phyloP scores from a whole-genome alignment of 2,113 vertebrate genomes.

The Xiphophorus couchianus region DNA sequence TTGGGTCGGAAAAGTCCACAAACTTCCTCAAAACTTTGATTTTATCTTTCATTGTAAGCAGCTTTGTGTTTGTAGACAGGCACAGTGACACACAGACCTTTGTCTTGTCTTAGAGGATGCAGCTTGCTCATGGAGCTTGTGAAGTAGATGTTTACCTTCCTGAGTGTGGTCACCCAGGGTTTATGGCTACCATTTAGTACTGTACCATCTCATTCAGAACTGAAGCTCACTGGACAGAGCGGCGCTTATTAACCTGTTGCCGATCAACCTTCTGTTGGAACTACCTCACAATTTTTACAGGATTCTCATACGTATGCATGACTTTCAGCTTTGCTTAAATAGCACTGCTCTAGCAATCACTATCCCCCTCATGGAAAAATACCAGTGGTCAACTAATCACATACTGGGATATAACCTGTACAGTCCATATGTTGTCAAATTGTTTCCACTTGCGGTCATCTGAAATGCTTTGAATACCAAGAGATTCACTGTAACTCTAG shows the following conservation, averaged over 20 bases:
- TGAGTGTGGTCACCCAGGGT: constrained; percentile 71
- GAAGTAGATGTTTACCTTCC: constrained; percentile 72
- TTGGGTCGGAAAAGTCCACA: constrained; percentile 4
- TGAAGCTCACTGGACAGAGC: constrained; percentile 36
- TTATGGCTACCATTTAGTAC: constrained; percentile 72
- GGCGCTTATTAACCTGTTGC: constrained; percentile 49
- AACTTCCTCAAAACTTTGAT: constrained; percentile 44
- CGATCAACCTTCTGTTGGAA: constrained; percentile 29
- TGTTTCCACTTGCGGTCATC: constrained; percentile 36
- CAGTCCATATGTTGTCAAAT: constrained; percentile 4
- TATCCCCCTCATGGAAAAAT: constrained; percentile 60
- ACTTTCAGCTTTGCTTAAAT: constrained; percentile 36
- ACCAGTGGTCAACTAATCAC: constrained; percentile 19
- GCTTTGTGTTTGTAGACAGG: constrained; percentile 34
- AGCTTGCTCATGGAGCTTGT: constrained; percentile 42
- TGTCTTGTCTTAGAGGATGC: constrained; percentile 63
- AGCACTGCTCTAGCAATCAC: neutral
- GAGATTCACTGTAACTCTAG: neutral
- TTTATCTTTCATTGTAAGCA: constrained; percentile 37
- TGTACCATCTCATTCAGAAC: constrained; percentile 47
- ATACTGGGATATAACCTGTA: constrained; percentile 6
- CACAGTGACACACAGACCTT: constrained; percentile 6
- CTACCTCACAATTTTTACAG: constrained; percentile 50
- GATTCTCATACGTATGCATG: constrained; percentile 37
- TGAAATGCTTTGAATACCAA: neutral